These are phyloP conservation scores for Drosophila pandora DNA, from an alignment of 1,140 invertebrate genomes.

Conservation along the genomic window DNA sequence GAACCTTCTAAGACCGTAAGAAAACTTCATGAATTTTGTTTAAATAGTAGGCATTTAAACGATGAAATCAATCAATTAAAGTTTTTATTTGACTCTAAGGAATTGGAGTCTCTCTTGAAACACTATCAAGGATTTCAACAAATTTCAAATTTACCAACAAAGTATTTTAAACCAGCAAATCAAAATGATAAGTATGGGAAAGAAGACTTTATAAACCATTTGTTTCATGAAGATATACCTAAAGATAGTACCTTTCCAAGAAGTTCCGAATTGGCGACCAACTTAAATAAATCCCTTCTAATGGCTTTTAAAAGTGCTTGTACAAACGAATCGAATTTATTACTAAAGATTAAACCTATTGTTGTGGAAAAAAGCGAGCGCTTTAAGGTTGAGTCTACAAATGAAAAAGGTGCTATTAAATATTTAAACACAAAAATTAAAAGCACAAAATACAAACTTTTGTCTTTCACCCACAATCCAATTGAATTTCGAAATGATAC, in stretches of 20 bases:
- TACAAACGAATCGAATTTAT: background rate
- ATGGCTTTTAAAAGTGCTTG: slow-evolving; percentile 44
- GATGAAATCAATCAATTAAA: slow-evolving; percentile 12
- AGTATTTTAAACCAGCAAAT: slow-evolving; percentile 6
- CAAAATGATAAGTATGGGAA: slow-evolving; percentile 19
- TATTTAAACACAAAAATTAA: slow-evolving; percentile 32
- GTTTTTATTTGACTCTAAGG: background rate
- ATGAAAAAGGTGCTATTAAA: slow-evolving; percentile 20
- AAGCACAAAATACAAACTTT: slow-evolving; percentile 16
- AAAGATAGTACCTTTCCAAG: background rate
- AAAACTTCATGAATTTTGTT: slow-evolving; percentile 45
- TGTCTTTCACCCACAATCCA: slow-evolving; percentile 45
- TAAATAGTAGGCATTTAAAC: slow-evolving; percentile 29
- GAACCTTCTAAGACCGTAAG: slow-evolving; percentile 12
- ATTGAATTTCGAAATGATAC: slow-evolving; percentile 67
- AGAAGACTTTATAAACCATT: slow-evolving; percentile 11
- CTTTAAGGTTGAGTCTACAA: background rate
- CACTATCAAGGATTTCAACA: slow-evolving; percentile 16
- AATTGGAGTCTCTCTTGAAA: background rate
- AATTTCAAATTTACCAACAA: slow-evolving; percentile 14
- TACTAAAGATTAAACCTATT: slow-evolving; percentile 31
- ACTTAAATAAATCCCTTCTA: slow-evolving; percentile 37
- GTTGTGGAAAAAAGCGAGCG: slow-evolving; percentile 26
- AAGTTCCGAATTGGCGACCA: background rate
- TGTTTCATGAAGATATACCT: background rate